Percentiles rank a stretch among this genome's conserved stretches.
These are phyloP conservation scores for Ephydatia muelleri DNA, from an alignment of 37 sponge, comb jelly and placozoan genomes.

Conservation along the genomic window DNA sequence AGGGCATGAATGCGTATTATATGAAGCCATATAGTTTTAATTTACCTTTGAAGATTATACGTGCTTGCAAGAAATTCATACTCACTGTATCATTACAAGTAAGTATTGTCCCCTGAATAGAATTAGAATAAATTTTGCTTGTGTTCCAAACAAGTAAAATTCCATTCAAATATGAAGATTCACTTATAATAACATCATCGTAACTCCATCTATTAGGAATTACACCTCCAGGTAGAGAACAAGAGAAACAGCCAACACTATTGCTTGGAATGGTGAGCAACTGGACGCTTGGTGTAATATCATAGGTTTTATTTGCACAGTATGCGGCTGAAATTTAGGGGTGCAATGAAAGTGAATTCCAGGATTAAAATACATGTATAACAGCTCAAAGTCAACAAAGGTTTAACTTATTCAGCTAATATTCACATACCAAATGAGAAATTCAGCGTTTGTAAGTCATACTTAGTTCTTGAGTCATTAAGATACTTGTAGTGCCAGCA, in stretches of 20 bases:
- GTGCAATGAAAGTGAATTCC: too few species aligned
- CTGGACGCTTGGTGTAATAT: neutral
- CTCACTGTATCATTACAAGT: neutral
- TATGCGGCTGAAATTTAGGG: neutral
- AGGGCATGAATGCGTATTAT: too few species aligned
- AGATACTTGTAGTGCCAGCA: neutral
- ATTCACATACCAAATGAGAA: neutral
- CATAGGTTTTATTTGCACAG: neutral
- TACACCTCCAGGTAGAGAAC: neutral
- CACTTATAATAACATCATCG: neutral
- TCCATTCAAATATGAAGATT: neutral
- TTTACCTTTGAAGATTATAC: neutral
- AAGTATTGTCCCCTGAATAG: neutral
- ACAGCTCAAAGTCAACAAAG: neutral
- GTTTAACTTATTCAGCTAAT: neutral
- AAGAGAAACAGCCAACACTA: neutral
- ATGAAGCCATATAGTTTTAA: too few species aligned
- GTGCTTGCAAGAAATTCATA: neutral
- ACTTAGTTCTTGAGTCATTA: neutral
- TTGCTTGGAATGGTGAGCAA: neutral
- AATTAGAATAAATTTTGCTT: neutral
- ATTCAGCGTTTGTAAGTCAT: neutral
- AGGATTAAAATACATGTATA: too few species aligned
- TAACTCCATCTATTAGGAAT: neutral
- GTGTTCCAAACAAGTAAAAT: neutral